phyloP scores from a whole-genome alignment of 2,113 vertebrate species.

The Copsychus sechellarum region DNA sequence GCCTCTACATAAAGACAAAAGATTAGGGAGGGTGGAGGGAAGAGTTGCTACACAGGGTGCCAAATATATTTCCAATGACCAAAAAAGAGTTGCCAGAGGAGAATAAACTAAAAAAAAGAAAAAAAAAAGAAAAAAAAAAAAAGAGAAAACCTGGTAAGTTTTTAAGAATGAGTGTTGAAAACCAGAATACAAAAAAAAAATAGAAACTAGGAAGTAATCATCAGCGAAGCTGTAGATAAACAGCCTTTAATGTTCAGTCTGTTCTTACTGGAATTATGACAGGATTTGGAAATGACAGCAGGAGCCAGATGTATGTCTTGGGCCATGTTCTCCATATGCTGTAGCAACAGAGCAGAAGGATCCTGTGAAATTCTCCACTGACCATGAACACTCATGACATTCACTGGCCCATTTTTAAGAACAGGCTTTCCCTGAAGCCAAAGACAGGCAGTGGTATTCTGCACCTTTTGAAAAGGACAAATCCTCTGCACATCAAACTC shows the following conservation, averaged over 20 bases:
- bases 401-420: not conserved
- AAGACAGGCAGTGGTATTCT: not conserved
- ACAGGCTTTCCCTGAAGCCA: not conserved
- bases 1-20: not conserved
- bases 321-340: not conserved
- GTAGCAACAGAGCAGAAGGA: not conserved
- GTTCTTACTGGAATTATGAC: not conserved
- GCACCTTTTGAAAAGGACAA: not conserved
- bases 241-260: not conserved
- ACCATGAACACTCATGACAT: not conserved
- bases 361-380: not conserved
- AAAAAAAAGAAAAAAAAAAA: no score
- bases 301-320: not conserved
- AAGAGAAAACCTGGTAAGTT: not conserved
- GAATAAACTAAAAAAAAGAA: not conserved
- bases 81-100: not conserved
- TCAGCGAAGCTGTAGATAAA: not conserved
- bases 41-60: not conserved
- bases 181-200: not conserved
- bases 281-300: not conserved
- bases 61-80: not conserved
- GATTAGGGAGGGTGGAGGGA: fast-evolving
- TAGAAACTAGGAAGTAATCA: not conserved
- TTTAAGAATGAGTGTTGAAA: not conserved
- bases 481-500: not conserved